These are phyloP conservation scores for Aplodontia rufa DNA, from an alignment of 2,113 vertebrate genomes.

Conservation along the genomic window DNA sequence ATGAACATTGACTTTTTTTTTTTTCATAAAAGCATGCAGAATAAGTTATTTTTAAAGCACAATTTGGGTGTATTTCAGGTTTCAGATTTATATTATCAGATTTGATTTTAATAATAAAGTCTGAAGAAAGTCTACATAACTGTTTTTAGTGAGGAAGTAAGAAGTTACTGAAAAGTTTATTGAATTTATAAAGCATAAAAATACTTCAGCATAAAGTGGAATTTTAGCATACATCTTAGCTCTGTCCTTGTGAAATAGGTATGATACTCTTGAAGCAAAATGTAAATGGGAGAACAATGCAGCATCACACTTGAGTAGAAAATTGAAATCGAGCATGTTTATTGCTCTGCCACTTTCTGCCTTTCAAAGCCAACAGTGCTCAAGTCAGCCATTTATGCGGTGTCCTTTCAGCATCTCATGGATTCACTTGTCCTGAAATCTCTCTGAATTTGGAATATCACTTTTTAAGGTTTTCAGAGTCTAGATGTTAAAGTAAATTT, in stretches of 20 bases:
- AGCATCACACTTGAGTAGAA: background rate
- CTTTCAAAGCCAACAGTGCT: background rate
- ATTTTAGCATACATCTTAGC: background rate
- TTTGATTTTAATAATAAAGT: conserved; percentile 26
- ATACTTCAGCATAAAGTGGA: background rate
- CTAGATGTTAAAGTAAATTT: background rate
- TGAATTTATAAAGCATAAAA: background rate
- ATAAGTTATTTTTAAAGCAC: background rate
- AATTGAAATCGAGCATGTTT: background rate
- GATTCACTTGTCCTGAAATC: background rate
- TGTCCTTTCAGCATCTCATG: background rate
- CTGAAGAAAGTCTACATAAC: background rate
- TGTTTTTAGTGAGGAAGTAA: background rate
- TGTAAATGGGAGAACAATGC: background rate
- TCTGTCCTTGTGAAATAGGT: background rate
- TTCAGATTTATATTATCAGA: background rate
- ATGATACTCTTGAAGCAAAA: background rate
- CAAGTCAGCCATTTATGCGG: background rate
- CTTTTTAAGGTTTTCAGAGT: background rate
- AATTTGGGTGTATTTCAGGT: background rate
- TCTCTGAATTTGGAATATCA: background rate
- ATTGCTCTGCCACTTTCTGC: background rate
- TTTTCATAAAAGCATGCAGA: too few relatives aligned
- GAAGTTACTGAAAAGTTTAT: background rate
- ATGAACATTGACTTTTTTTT: too few relatives aligned